phyloP scores from a whole-genome alignment of 2,888 invertebrate genomes.

The Tridacna gigas region DNA sequence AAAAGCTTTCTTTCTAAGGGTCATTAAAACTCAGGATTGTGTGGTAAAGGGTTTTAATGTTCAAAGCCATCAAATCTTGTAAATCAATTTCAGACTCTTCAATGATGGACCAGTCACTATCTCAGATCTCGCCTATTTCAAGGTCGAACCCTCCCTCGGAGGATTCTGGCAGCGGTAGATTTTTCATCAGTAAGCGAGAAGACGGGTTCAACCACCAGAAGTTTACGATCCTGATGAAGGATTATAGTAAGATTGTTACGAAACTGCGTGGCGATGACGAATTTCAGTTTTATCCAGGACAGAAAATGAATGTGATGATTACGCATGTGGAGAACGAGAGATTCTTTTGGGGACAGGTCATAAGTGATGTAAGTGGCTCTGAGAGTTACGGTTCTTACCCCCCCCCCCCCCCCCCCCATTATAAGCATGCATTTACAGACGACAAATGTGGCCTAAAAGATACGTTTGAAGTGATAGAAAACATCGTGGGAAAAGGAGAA shows the following conservation, averaged over 20 bases:
- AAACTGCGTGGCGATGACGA: constrained; percentile 43
- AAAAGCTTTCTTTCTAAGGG: background rate
- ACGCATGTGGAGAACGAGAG: constrained; percentile 61
- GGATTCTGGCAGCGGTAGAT: background rate
- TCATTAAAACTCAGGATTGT: background rate
- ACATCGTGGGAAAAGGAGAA: too few species aligned
- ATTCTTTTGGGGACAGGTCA: constrained; percentile 65
- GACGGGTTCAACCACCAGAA: constrained; percentile 9
- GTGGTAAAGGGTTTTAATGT: background rate
- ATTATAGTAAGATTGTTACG: constrained; percentile 39
- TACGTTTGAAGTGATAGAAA: too few species aligned
- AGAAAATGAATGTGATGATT: constrained; percentile 47
- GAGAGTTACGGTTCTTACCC: background rate
- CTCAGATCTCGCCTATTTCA: constrained; percentile 9
- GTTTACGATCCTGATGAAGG: constrained; percentile 13
- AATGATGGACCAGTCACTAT: background rate
- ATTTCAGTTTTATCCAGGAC: constrained; percentile 20
- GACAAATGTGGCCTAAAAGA: too few species aligned
- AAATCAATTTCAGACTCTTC: background rate
- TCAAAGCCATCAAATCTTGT: background rate
- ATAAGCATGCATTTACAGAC: too few species aligned
- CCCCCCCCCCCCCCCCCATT: background rate
- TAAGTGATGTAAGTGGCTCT: constrained; percentile 57
- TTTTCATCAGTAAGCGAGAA: background rate
- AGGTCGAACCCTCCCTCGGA: background rate